Percentiles rank a stretch among this genome's conserved stretches.
Conservation (phyloP, 2,888 invertebrate genomes). For the Osmoderma eremita region DNA sequence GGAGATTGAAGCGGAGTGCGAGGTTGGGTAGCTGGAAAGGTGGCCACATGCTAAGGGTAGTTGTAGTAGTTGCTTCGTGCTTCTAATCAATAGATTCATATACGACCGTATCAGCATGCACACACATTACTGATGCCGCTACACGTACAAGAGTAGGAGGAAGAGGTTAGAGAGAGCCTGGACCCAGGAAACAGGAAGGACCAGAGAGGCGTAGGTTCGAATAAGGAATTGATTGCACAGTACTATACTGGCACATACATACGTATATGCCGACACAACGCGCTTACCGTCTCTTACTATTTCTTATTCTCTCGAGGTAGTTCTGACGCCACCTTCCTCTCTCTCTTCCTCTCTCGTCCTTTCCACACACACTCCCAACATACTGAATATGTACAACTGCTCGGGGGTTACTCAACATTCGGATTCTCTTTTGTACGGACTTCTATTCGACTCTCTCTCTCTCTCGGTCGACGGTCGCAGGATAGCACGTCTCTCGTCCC, state of each 20-base stretch:
- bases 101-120: conserved; percentile 61
- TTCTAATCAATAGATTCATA: conserved; percentile 61
- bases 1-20: conserved; percentile 43
- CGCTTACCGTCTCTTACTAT: conserved; percentile 4
- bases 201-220: conserved; percentile 55
- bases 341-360: conserved; percentile 38
- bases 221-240: conserved; percentile 62
- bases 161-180: conserved; percentile 46
- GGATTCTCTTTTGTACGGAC: conserved; percentile 40
- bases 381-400: conserved; percentile 59
- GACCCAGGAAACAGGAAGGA: conserved; percentile 57
- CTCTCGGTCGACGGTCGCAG: conserved; percentile 34
- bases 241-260: conserved; percentile 53
- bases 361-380: conserved; percentile 46
- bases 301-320: conserved; percentile 5
- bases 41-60: conserved; percentile 54
- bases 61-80: conserved; percentile 51
- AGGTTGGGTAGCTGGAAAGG: conserved; percentile 47
- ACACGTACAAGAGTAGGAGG: conserved; percentile 32
- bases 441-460: conserved; percentile 34
- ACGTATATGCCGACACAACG: conserved; percentile 18
- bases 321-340: no score
- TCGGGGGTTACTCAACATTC: conserved; percentile 39
- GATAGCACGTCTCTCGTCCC: conserved; percentile 35
- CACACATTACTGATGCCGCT: conserved; percentile 52